phyloP scores from a whole-genome alignment of 2,797 vertebrate species.

The Gallirallus australis region DNA sequence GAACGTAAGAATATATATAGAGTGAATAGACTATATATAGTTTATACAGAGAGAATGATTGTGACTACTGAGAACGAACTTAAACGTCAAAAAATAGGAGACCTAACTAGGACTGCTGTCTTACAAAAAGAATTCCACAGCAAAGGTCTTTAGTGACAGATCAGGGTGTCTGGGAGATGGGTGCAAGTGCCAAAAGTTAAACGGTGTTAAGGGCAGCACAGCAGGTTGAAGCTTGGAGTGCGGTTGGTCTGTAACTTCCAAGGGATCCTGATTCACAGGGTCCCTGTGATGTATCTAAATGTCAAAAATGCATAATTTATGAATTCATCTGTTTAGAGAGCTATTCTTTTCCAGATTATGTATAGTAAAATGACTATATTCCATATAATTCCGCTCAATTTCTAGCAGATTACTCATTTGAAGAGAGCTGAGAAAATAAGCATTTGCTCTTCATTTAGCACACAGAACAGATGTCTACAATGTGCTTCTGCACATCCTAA shows the following conservation, averaged over 20 bases:
- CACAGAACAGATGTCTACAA: constrained; percentile 23
- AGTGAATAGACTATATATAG: neutral
- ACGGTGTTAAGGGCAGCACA: accelerated
- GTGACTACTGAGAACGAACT: neutral
- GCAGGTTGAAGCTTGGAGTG: neutral
- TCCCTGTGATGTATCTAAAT: neutral
- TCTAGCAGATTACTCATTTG: neutral
- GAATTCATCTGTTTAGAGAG: neutral
- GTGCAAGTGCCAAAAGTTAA: neutral
- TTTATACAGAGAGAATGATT: neutral
- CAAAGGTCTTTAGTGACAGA: neutral
- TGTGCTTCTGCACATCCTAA: neutral
- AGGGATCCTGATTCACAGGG: neutral
- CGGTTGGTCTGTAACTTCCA: neutral
- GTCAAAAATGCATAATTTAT: neutral
- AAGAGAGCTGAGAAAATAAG: neutral
- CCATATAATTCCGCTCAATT: neutral
- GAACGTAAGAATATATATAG: neutral
- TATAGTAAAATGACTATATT: neutral
- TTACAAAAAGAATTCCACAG: neutral
- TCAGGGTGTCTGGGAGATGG: neutral
- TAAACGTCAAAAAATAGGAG: neutral
- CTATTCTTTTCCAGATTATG: neutral
- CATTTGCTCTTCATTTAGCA: neutral
- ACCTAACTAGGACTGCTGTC: neutral